Conservation (phyloP, 2,113 vertebrate species). For the Oophaga pumilio region DNA sequence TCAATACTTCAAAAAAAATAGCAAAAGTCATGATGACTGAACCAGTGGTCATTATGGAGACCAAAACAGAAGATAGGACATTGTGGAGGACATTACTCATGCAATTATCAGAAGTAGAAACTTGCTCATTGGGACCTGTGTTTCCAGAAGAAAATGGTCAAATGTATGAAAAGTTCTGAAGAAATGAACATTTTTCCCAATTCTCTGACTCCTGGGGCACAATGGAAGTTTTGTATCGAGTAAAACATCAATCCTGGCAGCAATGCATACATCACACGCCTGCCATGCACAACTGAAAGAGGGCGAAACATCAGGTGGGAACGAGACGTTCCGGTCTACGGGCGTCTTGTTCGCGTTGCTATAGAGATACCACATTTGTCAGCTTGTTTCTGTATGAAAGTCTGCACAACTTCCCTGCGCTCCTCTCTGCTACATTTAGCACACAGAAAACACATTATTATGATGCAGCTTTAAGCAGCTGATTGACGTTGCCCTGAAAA, state of each 20-base stretch:
- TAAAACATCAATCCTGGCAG: conserved; percentile 36
- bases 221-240: conserved; percentile 24
- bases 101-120: neutral
- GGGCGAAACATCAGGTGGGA: conserved; percentile 49
- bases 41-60: neutral
- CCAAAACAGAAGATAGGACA: neutral
- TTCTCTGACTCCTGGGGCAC: conserved; percentile 1
- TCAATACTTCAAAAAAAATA: neutral
- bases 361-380: conserved; percentile 47
- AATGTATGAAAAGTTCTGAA: neutral
- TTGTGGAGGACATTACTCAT: neutral
- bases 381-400: conserved; percentile 1
- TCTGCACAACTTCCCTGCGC: conserved; percentile 7
- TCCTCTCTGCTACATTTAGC: conserved; percentile 53
- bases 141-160: neutral
- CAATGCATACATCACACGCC: conserved; percentile 7
- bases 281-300: conserved; percentile 35
- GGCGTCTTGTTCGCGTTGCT: conserved; percentile 23
- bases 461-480: conserved; percentile 1
- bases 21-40: neutral
- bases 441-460: conserved; percentile 42
- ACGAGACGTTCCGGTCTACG: neutral
- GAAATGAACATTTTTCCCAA: neutral
- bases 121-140: neutral
- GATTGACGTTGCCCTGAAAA: neutral